Conservation (phyloP, 2,113 vertebrate species). For the Catharus fuscescens region DNA sequence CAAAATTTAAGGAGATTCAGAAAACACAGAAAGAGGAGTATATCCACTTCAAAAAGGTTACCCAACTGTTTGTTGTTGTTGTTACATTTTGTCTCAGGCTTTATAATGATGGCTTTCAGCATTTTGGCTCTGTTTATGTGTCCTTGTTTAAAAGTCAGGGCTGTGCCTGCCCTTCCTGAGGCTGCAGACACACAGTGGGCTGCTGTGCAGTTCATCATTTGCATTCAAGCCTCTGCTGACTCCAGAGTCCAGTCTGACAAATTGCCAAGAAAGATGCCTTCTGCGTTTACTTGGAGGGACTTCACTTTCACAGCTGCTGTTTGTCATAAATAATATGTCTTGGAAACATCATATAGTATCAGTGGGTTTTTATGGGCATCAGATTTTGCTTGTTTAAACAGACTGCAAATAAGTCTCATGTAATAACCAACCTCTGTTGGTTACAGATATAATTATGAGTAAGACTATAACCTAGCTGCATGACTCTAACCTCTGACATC, state of each 20-base stretch:
- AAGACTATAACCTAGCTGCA: not conserved
- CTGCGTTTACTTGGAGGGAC: not conserved
- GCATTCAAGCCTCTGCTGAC: not conserved
- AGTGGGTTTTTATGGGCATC: not conserved
- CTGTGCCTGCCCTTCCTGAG: not conserved
- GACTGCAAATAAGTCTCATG: not conserved
- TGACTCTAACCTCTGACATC: not conserved
- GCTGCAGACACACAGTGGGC: not conserved
- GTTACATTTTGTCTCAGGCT: constrained; percentile 21
- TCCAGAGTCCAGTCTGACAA: not conserved
- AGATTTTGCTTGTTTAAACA: not conserved
- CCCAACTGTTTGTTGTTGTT: constrained; percentile 35
- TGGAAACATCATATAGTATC: not conserved
- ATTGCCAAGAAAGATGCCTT: not conserved
- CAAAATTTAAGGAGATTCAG: constrained; percentile 50
- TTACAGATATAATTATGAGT: not conserved
- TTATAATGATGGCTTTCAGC: constrained; percentile 58
- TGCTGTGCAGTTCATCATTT: not conserved
- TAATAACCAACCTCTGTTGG: not conserved
- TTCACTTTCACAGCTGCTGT: constrained; percentile 22
- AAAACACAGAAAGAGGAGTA: constrained; percentile 26
- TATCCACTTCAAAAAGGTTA: constrained; percentile 58
- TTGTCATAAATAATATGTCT: not conserved
- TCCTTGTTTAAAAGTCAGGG: constrained; percentile 21
- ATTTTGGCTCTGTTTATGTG: constrained; percentile 24